Conservation (phyloP, 2,888 invertebrate species). For the Noctua pronuba region DNA sequence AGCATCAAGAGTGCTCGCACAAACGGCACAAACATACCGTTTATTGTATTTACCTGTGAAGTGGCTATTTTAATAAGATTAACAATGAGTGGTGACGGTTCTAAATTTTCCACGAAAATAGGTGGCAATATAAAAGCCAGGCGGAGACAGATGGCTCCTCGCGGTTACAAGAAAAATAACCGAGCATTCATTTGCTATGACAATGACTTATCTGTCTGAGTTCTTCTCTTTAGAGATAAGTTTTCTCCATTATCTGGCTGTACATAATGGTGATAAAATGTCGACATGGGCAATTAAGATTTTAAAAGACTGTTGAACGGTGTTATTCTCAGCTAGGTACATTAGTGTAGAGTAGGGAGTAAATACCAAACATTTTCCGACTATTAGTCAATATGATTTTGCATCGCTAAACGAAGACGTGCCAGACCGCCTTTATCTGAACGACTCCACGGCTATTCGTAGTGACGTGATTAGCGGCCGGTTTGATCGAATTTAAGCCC, state of each 20-base stretch:
- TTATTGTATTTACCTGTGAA: slow-evolving; percentile 45
- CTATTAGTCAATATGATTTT: slow-evolving; percentile 42
- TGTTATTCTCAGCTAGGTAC: slow-evolving; percentile 21
- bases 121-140: slow-evolving; percentile 61
- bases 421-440: slow-evolving; percentile 47
- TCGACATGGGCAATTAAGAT: slow-evolving; percentile 42
- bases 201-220: slow-evolving; percentile 65
- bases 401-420: slow-evolving; percentile 37
- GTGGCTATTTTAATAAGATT: slow-evolving; percentile 64
- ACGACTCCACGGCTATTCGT: slow-evolving; percentile 41
- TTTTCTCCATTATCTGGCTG: slow-evolving; percentile 49
- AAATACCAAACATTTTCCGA: slow-evolving; percentile 44
- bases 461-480: slow-evolving; percentile 49
- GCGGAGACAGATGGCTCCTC: slow-evolving; percentile 60
- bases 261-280: slow-evolving; percentile 39
- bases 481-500: slow-evolving; percentile 52
- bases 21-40: slow-evolving; percentile 23
- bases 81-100: slow-evolving; percentile 60
- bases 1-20: slow-evolving; percentile 12
- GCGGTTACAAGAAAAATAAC: slow-evolving; percentile 60
- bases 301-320: slow-evolving; percentile 30
- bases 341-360: slow-evolving; percentile 41
- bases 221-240: slow-evolving; percentile 49
- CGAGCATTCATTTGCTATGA: slow-evolving; percentile 61
- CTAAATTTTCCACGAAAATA: slow-evolving; percentile 63